A percentile compares a stretch with the other conserved stretches of the same genome.
phyloP scores from a whole-genome alignment of 2,113 vertebrate species.

The Lethenteron reissneri region DNA sequence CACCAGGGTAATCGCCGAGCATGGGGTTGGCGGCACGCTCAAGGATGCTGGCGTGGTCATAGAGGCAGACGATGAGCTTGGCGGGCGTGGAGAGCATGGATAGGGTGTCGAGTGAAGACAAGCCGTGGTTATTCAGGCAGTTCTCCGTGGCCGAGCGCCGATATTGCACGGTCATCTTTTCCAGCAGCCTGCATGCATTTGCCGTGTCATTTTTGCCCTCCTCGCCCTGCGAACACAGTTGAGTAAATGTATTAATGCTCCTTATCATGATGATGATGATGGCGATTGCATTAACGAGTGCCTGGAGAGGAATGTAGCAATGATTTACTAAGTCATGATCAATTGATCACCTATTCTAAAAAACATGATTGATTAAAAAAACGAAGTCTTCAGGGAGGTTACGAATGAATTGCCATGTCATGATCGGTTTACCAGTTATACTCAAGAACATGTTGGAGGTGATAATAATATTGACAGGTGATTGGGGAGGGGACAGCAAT shows the following conservation, averaged over 20 bases:
- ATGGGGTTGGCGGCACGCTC: conserved; percentile 33
- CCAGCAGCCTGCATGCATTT: conserved; percentile 38
- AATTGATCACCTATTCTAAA: not conserved
- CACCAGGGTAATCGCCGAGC: conserved; percentile 42
- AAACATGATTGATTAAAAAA: conserved; percentile 7
- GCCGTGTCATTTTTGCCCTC: conserved; percentile 8
- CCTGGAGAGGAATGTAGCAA: too few species aligned
- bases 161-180: conserved; percentile 49
- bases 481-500: too few species aligned
- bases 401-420: too few species aligned
- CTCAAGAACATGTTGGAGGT: too few species aligned
- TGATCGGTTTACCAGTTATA: too few species aligned
- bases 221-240: not conserved
- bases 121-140: conserved; percentile 27
- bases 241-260: not conserved
- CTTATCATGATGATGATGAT: conserved; percentile 25
- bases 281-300: too few species aligned
- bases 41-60: conserved; percentile 52
- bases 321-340: too few species aligned
- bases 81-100: conserved; percentile 40
- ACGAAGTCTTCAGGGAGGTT: not conserved
- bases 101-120: conserved; percentile 34
- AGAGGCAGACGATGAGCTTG: conserved; percentile 45
- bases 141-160: conserved; percentile 59
- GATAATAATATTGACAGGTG: too few species aligned